These are phyloP conservation scores for Lates japonicus DNA, from an alignment of 2,797 vertebrate species.

Conservation along the genomic window DNA sequence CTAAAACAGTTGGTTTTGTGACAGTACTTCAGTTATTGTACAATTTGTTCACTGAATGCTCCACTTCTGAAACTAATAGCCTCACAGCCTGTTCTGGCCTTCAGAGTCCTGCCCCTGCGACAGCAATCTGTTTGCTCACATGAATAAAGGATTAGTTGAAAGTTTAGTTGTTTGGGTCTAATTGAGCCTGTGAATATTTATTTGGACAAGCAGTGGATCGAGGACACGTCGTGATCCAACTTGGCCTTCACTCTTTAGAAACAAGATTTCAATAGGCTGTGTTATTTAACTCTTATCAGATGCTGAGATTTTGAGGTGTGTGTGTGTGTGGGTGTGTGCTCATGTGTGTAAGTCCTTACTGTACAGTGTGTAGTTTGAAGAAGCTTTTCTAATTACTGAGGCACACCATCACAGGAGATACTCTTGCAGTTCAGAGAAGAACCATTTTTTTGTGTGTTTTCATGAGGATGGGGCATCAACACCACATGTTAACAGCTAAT, in stretches of 20 bases:
- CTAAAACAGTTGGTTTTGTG: conserved; percentile 1
- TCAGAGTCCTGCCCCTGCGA: conserved; percentile 21
- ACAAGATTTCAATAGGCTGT: background rate
- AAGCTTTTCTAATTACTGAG: background rate
- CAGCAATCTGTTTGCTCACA: conserved; percentile 66
- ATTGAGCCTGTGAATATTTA: conserved; percentile 64
- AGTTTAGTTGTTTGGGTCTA: conserved; percentile 60
- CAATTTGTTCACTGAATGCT: conserved; percentile 3
- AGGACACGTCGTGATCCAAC: conserved; percentile 12
- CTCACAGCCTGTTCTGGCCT: conserved; percentile 3
- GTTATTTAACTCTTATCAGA: background rate
- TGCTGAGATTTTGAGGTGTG: background rate
- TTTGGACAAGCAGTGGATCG: conserved; percentile 44
- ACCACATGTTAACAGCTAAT: background rate
- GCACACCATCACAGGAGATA: background rate
- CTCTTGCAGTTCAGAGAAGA: background rate
- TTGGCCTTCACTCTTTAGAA: conserved; percentile 11
- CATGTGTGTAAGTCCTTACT: background rate
- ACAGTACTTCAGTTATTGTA: conserved; percentile 18
- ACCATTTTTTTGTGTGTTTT: background rate
- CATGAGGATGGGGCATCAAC: background rate
- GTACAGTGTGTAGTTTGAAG: background rate
- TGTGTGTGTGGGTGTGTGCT: background rate
- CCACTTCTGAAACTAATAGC: conserved; percentile 28
- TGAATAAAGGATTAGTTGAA: conserved; percentile 73